Percentiles rank a stretch among this genome's conserved stretches.
Evolutionary conservation across 2,888 invertebrate genomes (phyloP).

Genomic region (Coenonympha arcania): DNA sequence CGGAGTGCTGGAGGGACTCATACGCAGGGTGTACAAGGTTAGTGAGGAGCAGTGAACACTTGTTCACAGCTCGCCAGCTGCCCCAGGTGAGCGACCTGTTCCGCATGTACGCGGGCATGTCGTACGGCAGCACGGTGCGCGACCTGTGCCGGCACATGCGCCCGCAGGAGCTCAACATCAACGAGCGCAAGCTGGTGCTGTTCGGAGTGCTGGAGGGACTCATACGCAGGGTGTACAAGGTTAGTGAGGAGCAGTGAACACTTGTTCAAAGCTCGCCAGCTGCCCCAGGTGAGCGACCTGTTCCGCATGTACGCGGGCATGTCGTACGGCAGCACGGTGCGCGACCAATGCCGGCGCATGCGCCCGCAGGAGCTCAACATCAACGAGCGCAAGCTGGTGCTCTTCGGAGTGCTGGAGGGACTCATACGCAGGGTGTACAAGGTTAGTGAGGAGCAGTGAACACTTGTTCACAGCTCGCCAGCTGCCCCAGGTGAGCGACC

Average conservation of each 20-base stretch:
- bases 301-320: slow-evolving; percentile 84
- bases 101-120: slow-evolving; percentile 83
- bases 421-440: slow-evolving; percentile 87
- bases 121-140: slow-evolving; percentile 82
- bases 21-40: slow-evolving; percentile 86
- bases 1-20: slow-evolving; percentile 88
- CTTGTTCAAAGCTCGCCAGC: slow-evolving; percentile 72
- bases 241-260: slow-evolving; percentile 42
- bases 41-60: slow-evolving; percentile 1
- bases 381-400: slow-evolving; percentile 86
- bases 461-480: slow-evolving; percentile 70
- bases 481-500: slow-evolving; percentile 77
- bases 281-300: slow-evolving; percentile 79
- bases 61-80: slow-evolving; percentile 73
- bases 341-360: slow-evolving; percentile 81
- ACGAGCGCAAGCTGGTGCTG: slow-evolving; percentile 87
- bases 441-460: slow-evolving; percentile 64
- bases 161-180: slow-evolving; percentile 82
- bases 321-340: slow-evolving; percentile 83
- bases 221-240: slow-evolving; percentile 86
- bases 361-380: slow-evolving; percentile 83
- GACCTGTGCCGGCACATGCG: slow-evolving; percentile 83
- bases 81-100: slow-evolving; percentile 82
- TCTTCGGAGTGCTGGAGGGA: slow-evolving; percentile 90
- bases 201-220: slow-evolving; percentile 90